Evolutionary conservation across 92 coral and sea anemone species (phyloP), one percentile per base, ranked within the genome.

Genomic region (Meandrina meandrites): DNA sequence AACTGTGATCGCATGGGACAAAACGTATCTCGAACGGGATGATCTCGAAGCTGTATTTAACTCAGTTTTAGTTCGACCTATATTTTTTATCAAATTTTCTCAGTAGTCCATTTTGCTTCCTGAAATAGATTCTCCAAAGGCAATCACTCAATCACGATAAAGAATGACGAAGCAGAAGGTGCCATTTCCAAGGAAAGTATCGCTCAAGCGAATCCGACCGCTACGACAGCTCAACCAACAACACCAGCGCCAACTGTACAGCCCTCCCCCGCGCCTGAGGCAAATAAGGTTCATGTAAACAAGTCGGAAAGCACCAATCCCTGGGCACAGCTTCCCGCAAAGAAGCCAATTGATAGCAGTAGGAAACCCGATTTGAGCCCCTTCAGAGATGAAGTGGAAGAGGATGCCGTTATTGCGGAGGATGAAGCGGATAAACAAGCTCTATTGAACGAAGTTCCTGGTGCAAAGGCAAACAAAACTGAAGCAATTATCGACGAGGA

Each of bases 371-470:
- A 76, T 48, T 45, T 85, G 83, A 77, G 47, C 11, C 51, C 83
- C 24, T 85, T 45, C 51, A 85, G 71, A 71, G 89, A 86, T 40
- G 84, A 86, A 57, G 89, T 86, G 18, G 89, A 86, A 27, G 12
- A 86, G 22, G 84, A 86, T n/a, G 89, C 89, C 12, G 89, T 86
- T 16, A 84, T 79, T 10, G 89, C 84, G 8, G 89, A 86, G 76
- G 72, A 79, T 21, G 85, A 70, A 22, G 89, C 89, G 4, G 89
- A 86, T n/a, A 77, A 56, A 50, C 14, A 66, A 37, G 89, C 85
- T 1, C 45, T 86, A 80, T 21, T 80, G 13, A 71, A 34, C 21
- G 89, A 86, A 70, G 79, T 69, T 53, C 24, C 78, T 22, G 84
- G 76, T 1, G 68, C 24, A 19, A 56, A 81, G 31, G 75, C 50